phyloP scores from a whole-genome alignment of 2,888 invertebrate species.

The Idaea biselata region DNA sequence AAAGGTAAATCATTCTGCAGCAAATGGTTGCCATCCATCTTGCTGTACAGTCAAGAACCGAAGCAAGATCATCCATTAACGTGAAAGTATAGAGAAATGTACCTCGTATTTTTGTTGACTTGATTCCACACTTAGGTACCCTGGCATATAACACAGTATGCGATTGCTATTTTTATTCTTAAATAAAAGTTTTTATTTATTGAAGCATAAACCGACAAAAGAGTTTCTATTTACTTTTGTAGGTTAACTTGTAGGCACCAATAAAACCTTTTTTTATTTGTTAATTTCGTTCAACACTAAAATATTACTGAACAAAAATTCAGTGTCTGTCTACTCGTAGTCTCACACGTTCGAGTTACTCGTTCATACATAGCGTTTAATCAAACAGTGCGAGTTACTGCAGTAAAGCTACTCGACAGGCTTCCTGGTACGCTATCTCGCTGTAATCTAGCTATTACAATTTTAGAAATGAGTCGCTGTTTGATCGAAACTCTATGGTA shows the following conservation, averaged over 20 bases:
- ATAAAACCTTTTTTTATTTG: neutral
- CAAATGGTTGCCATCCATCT: constrained; percentile 52
- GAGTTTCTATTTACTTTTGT: no score
- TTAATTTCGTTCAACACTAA: neutral
- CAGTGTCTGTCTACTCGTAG: no score
- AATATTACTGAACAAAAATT: neutral
- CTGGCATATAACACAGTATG: constrained; percentile 5
- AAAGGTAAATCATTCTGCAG: constrained; percentile 37
- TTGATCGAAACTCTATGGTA: no score
- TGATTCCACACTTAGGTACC: constrained; percentile 11
- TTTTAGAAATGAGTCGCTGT: no score
- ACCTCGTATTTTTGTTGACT: constrained; percentile 34
- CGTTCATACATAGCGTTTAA: no score
- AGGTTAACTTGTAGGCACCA: no score
- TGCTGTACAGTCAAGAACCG: constrained; percentile 41
- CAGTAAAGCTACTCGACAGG: no score
- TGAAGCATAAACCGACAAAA: no score
- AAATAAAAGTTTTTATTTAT: neutral
- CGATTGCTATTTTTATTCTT: constrained; percentile 16
- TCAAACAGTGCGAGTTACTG: no score
- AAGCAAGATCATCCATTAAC: constrained; percentile 46
- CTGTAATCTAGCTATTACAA: neutral
- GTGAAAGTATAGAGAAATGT: constrained; percentile 40
- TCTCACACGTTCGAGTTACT: no score
- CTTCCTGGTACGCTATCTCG: no score